Evolutionary conservation across 2,113 vertebrate genomes (phyloP), one percentile per base, ranked within the genome.

Genomic region (Onychostoma macrolepis): DNA sequence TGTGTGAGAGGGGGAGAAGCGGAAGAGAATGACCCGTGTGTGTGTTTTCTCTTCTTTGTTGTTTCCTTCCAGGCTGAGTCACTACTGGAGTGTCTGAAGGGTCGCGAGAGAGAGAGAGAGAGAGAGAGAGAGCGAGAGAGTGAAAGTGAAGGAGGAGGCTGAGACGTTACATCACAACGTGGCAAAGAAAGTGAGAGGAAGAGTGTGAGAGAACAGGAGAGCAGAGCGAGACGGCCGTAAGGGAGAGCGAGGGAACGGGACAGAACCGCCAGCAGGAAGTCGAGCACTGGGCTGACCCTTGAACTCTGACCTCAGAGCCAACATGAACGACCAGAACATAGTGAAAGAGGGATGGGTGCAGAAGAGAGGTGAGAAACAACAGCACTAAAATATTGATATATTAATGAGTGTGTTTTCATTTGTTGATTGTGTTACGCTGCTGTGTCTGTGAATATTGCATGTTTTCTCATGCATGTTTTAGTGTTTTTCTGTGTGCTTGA

Each of bases 301-400:
- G 81, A 63, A 45, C 85, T 82, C 84, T 80, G 69, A 74, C 63
- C 85, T 78, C 88, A 71, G 88, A 88, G 91, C 92, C 93, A 94
- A 92, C 92, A 95, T 95, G 95, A 95, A 94, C 83, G 95, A 95
- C 93, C 94, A 94, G 92, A 95, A 93, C 87, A 94, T 95, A 69
- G 93, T 95, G 87, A 95, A 95, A 93, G 95, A 95, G 90, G 95
- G 95, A 89, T 95, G 95, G 95, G 94, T 95, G 87, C 95, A 95
- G 91, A 95, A 95, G 81, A 89, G 94, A 95, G 95, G 95, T 94
- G 87, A 91, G 88, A 48, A 65, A 36, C 2, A 10, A n/a, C 21
- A 1, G 24, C 67, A 36, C 19, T 61, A 24, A 61, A 10, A 11
- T 26, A 4, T 6, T 26, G 58, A 63, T 61, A 24, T 50, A 50